These are phyloP conservation scores for Arion vulgaris DNA, from an alignment of 1,140 invertebrate genomes.

Conservation along the genomic window DNA sequence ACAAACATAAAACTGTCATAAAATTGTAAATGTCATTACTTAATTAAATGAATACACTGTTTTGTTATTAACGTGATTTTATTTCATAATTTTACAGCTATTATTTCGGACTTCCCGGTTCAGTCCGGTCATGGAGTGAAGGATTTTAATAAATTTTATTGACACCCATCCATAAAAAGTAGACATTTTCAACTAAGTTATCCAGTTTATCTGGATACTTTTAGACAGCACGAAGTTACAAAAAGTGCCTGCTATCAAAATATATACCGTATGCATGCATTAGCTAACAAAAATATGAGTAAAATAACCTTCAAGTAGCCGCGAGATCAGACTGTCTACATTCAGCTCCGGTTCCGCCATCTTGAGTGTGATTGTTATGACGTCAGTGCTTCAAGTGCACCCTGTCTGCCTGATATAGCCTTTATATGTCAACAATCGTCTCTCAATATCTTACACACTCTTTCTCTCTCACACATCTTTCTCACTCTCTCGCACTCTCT, in stretches of 20 bases:
- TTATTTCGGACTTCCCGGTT: conserved; percentile 10
- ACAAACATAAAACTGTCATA: no score
- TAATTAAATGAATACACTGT: no score
- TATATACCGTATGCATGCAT: background rate
- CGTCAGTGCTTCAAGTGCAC: conserved; percentile 39
- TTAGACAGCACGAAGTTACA: background rate
- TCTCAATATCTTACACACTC: no score
- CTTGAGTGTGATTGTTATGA: conserved; percentile 47
- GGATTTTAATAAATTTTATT: background rate
- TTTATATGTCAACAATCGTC: no score
- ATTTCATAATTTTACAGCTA: no score
- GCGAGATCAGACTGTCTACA: conserved; percentile 94
- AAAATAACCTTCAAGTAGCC: conserved; percentile 89
- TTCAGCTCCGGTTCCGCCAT: conserved; percentile 95
- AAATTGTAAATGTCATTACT: no score
- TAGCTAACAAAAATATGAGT: background rate
- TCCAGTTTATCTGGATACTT: background rate
- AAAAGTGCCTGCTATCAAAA: background rate
- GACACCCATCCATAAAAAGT: background rate
- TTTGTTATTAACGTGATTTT: no score
- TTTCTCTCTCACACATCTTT: no score
- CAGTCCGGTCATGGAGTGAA: background rate
- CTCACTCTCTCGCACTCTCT: no score
- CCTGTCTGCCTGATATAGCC: no score
- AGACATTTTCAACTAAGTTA: background rate